Conservation (phyloP, 1,140 invertebrate species). For the Bombus breviceps region DNA sequence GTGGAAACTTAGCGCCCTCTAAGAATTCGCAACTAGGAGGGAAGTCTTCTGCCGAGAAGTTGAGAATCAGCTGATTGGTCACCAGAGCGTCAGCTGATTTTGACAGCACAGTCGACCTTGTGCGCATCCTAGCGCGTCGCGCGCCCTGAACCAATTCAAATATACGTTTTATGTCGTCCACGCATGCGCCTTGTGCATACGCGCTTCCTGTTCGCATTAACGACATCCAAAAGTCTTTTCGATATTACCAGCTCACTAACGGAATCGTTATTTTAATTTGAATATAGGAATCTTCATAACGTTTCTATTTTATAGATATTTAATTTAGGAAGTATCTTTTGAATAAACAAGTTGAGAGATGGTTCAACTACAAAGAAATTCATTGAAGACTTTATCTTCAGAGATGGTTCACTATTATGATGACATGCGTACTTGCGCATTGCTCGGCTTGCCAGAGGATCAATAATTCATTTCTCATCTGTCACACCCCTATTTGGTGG, state of each 20-base stretch:
- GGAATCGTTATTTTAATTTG: neutral
- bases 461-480: conserved; percentile 74
- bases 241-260: too few species aligned
- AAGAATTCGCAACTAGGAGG: neutral
- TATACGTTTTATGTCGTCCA: neutral
- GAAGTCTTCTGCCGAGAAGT: conserved; percentile 36
- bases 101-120: conserved; percentile 72
- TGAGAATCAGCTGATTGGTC: conserved; percentile 67
- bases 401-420: neutral
- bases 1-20: neutral
- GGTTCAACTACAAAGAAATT: neutral
- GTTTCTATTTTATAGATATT: neutral
- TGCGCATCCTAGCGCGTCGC: conserved; percentile 43
- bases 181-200: conserved; percentile 28
- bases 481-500: conserved; percentile 62
- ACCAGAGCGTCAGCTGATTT: conserved; percentile 70
- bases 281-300: too few species aligned
- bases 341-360: neutral
- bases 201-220: neutral
- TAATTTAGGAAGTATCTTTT: neutral
- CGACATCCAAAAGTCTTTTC: too few species aligned
- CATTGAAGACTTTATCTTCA: neutral
- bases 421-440: conserved; percentile 39
- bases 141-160: conserved; percentile 49
- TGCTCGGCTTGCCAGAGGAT: conserved; percentile 46